Base-by-base conservation (phyloP, 2,797 vertebrate species). In the Typhlichthys subterraneus region DNA sequence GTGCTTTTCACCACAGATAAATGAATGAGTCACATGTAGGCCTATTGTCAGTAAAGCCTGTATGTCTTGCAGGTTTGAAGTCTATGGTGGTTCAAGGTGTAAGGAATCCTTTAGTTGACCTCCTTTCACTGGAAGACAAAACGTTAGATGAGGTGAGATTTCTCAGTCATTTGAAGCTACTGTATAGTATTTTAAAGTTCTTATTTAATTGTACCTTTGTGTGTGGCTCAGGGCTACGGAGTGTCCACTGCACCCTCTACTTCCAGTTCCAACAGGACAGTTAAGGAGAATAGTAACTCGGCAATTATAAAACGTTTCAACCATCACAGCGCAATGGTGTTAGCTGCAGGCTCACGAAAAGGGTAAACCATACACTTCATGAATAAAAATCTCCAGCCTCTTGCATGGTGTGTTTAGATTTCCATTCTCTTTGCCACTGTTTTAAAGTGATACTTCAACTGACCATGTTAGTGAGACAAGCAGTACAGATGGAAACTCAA, bases 251-350 rank as follows among this genome's bases (percentile, higher is more conserved):
- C 85, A 52, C 89, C 95, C 48, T 95, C 97, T 61, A 94, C 96
- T 61, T 97, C 95, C 52, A 93, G 86, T 65, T 84, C 90, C 2
- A 92, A 73, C 85, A 96, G 94, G 83, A 91, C 94, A 0, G 89
- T 96, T 68, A 96, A 96, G 77, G 97, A 99, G 73, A 99, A 93
- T 75, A 98, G 97, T 83, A 99, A 98, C 55, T 94, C 95, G 50
- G 97, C 97, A 84, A 99, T 99, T 70, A 99, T 99, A 80, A 98
- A 97, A 87, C 93, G 98, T 58, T 99, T 99, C 89, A 99, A 99
- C 87, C 96, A 98, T 88, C 98, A 99, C 72, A 99, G 97, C 86
- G 96, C 97, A 89, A 99, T 99, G 98, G 97, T 99, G 79, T 92
- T 99, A 84, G 97, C 97, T 74, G 97, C 98, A 56, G 96, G 97